Evolutionary conservation across 2,797 vertebrate genomes (phyloP), one percentile per base, ranked within the genome.

Genomic region (Cyprinodon diabolis): DNA sequence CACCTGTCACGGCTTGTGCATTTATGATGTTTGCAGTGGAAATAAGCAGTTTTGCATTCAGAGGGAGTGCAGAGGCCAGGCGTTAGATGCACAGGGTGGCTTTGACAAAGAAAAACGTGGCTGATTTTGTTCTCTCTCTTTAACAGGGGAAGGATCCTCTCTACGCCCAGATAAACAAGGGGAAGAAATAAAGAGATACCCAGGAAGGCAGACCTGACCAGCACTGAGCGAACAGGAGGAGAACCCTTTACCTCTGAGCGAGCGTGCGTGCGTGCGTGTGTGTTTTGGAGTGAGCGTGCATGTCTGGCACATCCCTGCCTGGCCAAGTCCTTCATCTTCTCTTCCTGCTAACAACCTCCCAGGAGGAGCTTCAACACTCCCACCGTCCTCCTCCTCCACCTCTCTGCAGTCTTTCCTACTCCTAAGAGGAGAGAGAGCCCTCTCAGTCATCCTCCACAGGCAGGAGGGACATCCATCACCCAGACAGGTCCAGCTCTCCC

Each of bases 91-190:
- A 21, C 55, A 9, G 21, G 1, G 1, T 65, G 30, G 45, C 51
- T 58, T 56, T 63, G 43, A 49, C 0, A 9, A 15, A 14, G 13
- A 3, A 52, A 52, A 67, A 8, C 17, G 10, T 10, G 10, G 40
- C 25, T 83, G 30, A 78, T 80, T 23, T 70, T 66, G 71, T 73
- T 65, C 30, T 81, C 48, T 90, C 37, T 88, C 67, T 13, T 87
- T 86, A 6, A 92, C 91, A 92, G 96, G 95, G 96, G 93, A 96
- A 94, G 86, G 97, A 97, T 93, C 96, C 97, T 94, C 96, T 99
- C 92, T 98, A 98, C 81, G 97, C 97, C 91, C 95, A 96, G 95
- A 97, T 99, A 95, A 96, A 95, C 95, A 98, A 97, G 96, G 96
- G 95, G 94, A 98, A 97, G 96, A 98, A 97, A 95, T 97, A 90